Evolutionary conservation across 1,140 invertebrate species (phyloP).

Genomic region (Drosophila prosaltans): DNA sequence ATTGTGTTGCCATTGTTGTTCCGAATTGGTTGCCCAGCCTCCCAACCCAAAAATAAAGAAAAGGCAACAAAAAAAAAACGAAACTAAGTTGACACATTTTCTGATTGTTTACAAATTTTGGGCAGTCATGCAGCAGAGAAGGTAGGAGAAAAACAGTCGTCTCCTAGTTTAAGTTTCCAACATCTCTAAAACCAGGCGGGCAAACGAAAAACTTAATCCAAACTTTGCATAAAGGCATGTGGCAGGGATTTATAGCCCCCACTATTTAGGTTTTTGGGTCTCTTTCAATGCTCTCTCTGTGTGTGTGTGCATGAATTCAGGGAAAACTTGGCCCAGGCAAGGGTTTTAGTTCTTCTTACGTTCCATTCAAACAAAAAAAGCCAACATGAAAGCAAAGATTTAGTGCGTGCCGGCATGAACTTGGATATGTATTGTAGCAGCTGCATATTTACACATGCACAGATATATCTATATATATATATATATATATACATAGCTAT

Average conservation of each 20-base stretch:
- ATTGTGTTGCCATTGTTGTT: conserved; percentile 69
- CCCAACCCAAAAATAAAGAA: too few relatives aligned
- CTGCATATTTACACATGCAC: conserved; percentile 27
- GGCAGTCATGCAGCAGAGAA: conserved; percentile 53
- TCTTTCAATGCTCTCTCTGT: conserved; percentile 16
- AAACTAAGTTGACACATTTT: conserved; percentile 79
- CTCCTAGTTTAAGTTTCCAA: conserved; percentile 39
- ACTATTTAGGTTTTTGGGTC: conserved; percentile 62
- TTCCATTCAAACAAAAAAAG: conserved; percentile 59
- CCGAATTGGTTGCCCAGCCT: conserved; percentile 4
- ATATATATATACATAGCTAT: conserved; percentile 27
- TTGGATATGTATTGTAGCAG: conserved; percentile 68
- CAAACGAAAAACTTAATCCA: conserved; percentile 69
- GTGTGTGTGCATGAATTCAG: conserved; percentile 33
- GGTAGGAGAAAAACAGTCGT: conserved; percentile 22
- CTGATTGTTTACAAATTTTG: conserved; percentile 80
- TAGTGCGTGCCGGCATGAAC: conserved; percentile 78
- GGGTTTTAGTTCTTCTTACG: conserved; percentile 55
- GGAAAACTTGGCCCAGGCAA: conserved; percentile 44
- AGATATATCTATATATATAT: conserved; percentile 24
- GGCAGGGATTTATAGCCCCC: conserved; percentile 73
- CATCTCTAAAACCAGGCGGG: neutral
- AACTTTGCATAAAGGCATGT: conserved; percentile 80
- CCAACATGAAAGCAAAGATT: conserved; percentile 78
- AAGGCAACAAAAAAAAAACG: conserved; percentile 10